Evolutionary conservation across 2,113 vertebrate species (phyloP).

Genomic region (Petaurus breviceps): DNA sequence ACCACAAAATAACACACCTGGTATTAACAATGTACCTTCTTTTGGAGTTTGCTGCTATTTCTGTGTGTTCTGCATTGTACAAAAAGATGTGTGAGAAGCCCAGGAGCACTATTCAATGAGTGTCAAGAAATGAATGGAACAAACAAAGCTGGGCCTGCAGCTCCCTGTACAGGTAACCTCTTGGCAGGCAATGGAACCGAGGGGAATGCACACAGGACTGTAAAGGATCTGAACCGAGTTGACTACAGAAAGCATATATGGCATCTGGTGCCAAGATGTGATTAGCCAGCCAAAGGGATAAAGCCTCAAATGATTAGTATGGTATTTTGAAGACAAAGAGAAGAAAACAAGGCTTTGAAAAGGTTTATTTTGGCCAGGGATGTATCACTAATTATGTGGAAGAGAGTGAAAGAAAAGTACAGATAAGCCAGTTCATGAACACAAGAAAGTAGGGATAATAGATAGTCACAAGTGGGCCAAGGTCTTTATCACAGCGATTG

Average conservation of each 20-base stretch:
- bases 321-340: conserved; percentile 29
- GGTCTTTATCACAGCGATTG: not conserved
- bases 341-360: not conserved
- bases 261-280: not conserved
- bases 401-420: not conserved
- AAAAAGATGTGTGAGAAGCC: not conserved
- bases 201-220: not conserved
- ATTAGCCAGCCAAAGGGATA: not conserved
- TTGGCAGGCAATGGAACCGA: not conserved
- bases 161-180: not conserved
- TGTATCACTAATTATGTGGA: conserved; percentile 14
- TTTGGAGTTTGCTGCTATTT: not conserved
- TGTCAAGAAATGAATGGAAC: not conserved
- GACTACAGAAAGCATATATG: not conserved
- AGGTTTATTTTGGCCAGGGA: not conserved
- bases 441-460: not conserved
- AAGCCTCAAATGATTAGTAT: not conserved
- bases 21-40: not conserved
- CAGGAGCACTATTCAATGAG: not conserved
- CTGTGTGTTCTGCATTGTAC: not conserved
- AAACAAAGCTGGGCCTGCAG: not conserved
- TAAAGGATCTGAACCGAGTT: not conserved
- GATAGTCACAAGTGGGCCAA: not conserved
- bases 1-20: not conserved
- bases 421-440: not conserved